A percentile compares a stretch with the other conserved stretches of the same genome.
Evolutionary conservation across 2,888 invertebrate species (phyloP).

Genomic region (Hymenopus coronatus): DNA sequence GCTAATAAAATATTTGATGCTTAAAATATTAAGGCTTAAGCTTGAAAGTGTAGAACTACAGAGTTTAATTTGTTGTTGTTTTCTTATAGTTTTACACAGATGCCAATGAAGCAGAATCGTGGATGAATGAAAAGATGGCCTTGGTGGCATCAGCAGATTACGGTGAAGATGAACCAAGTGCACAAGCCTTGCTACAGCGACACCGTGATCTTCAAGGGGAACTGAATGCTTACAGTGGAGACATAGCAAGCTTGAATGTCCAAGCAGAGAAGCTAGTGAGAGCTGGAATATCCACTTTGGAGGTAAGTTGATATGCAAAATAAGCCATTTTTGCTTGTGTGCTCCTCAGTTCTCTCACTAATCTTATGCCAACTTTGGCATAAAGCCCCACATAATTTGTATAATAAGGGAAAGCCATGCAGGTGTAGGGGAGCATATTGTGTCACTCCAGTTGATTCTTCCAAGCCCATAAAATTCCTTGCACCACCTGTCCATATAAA

Average conservation of each 20-base stretch:
- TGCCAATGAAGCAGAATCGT: conserved; percentile 96
- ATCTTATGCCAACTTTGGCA: too few relatives aligned
- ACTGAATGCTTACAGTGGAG: conserved; percentile 81
- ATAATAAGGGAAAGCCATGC: too few relatives aligned
- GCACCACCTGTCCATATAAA: too few relatives aligned
- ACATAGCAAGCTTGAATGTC: conserved; percentile 75
- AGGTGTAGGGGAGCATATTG: too few relatives aligned
- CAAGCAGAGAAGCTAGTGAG: conserved; percentile 74
- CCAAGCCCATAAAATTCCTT: too few relatives aligned
- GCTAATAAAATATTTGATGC: too few relatives aligned
- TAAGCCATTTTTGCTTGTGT: conserved; percentile 36
- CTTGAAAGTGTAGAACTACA: not conserved
- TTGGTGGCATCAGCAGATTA: conserved; percentile 86
- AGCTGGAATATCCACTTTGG: conserved; percentile 70
- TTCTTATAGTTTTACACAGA: conserved; percentile 80
- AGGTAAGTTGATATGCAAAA: conserved; percentile 48
- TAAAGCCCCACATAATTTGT: too few relatives aligned
- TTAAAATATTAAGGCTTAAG: too few relatives aligned
- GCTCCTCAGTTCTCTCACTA: not conserved
- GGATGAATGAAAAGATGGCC: conserved; percentile 94
- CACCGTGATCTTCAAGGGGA: conserved; percentile 87
- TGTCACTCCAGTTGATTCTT: too few relatives aligned
- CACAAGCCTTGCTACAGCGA: conserved; percentile 81
- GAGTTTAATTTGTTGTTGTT: not conserved
- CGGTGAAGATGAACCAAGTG: conserved; percentile 89